phyloP scores from a whole-genome alignment of 2,113 vertebrate species.

The Hymenochirus boettgeri region DNA sequence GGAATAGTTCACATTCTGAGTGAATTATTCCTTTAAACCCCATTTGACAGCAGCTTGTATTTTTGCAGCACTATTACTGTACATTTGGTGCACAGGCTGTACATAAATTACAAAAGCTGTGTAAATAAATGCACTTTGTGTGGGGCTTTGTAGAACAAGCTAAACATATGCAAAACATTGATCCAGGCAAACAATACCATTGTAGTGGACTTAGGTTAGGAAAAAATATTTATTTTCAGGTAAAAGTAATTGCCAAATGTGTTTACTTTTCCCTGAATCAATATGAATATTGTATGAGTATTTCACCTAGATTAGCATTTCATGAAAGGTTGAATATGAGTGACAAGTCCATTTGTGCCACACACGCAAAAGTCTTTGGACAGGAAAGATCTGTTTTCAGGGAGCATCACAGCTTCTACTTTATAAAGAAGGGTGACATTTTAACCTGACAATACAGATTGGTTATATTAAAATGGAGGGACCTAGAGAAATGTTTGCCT shows the following conservation, averaged over 20 bases:
- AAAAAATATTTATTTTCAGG: conserved; percentile 7
- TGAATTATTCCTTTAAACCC: too few species aligned
- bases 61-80: too few species aligned
- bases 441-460: too few species aligned
- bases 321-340: conserved; percentile 9
- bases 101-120: too few species aligned
- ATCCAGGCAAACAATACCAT: conserved; percentile 17
- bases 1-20: too few species aligned
- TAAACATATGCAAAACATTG: conserved; percentile 7
- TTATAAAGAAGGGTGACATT: too few species aligned
- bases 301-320: conserved; percentile 11
- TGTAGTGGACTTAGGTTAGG: conserved; percentile 9
- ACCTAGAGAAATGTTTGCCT: too few species aligned
- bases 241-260: conserved; percentile 14
- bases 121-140: too few species aligned
- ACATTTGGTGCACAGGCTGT: too few species aligned
- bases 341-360: neutral
- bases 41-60: too few species aligned
- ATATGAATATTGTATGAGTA: conserved; percentile 31
- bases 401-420: neutral
- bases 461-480: too few species aligned
- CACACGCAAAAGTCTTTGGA: neutral
- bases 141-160: conserved; percentile 8
- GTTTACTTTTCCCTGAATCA: conserved; percentile 21
- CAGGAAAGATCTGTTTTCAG: neutral